A percentile compares a stretch with the other conserved stretches of the same genome.
phyloP scores from a whole-genome alignment of 2,888 invertebrate species.

The Heliconius charithonia region DNA sequence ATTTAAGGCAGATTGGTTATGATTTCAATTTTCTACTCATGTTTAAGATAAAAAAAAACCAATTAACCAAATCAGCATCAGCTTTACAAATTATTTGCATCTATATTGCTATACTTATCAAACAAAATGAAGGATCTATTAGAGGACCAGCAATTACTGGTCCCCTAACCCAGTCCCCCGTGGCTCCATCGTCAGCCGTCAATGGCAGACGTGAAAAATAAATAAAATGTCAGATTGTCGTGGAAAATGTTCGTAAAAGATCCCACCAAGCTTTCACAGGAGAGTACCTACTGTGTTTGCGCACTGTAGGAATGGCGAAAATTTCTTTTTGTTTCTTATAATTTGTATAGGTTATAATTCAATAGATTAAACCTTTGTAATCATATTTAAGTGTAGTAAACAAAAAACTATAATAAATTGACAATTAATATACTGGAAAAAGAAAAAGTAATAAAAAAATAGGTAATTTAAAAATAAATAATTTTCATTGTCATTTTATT shows the following conservation, averaged over 20 bases:
- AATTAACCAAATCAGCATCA: constrained; percentile 7
- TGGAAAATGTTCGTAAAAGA: constrained; percentile 53
- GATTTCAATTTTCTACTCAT: not conserved
- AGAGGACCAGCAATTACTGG: constrained; percentile 60
- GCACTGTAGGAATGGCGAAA: constrained; percentile 37
- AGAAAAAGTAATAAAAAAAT: not conserved
- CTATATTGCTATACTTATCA: not conserved
- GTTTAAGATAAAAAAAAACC: not conserved
- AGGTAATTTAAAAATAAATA: not conserved
- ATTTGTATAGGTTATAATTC: not conserved
- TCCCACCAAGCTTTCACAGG: constrained; percentile 50
- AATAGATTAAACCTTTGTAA: no score
- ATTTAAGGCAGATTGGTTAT: not conserved
- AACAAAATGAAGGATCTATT: constrained; percentile 19
- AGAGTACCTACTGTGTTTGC: constrained; percentile 30
- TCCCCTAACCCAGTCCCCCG: constrained; percentile 53
- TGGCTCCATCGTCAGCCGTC: constrained; percentile 67
- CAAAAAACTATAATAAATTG: not conserved
- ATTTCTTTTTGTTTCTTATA: not conserved
- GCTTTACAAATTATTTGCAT: constrained; percentile 22
- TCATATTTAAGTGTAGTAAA: not conserved
- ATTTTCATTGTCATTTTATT: not conserved
- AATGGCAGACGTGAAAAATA: constrained; percentile 76
- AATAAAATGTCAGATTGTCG: constrained; percentile 77
- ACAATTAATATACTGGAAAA: not conserved